Evolutionary conservation across 2,113 vertebrate species (phyloP).

Genomic region (Crotalus helleri): DNA sequence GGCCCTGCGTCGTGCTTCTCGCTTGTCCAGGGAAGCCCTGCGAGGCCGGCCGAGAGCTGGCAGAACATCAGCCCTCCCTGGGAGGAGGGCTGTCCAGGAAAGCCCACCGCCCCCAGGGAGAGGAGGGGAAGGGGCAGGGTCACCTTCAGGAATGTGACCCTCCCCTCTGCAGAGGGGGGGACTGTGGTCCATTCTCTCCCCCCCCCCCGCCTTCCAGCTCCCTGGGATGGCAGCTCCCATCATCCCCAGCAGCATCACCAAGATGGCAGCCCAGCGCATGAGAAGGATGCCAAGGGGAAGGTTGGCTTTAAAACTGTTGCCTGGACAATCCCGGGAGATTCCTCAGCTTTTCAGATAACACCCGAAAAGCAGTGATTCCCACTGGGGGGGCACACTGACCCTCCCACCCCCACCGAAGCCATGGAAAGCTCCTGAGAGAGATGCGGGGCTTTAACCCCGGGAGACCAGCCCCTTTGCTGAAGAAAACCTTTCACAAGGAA

Average conservation of each 20-base stretch:
- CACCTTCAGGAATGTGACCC: background rate
- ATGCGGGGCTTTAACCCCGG: no score
- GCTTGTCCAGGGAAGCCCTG: background rate
- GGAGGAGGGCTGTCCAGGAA: background rate
- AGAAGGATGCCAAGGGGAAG: background rate
- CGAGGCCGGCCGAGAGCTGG: background rate
- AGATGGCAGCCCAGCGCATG: background rate
- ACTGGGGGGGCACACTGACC: background rate
- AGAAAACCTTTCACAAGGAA: background rate
- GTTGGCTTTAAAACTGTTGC: background rate
- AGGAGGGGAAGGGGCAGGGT: background rate
- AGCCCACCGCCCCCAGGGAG: background rate
- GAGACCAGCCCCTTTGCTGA: background rate
- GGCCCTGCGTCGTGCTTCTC: background rate
- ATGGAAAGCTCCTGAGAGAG: background rate
- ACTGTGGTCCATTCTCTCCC: background rate
- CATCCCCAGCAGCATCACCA: background rate
- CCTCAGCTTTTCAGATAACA: background rate
- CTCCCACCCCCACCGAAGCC: background rate
- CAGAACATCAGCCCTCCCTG: background rate
- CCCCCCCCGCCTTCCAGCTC: background rate
- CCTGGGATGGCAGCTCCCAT: background rate
- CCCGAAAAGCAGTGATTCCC: background rate
- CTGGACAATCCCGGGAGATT: background rate
- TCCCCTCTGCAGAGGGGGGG: background rate